These are phyloP conservation scores for Acanthosoma haemorrhoidale DNA, from an alignment of 2,888 invertebrate genomes.

Conservation along the genomic window DNA sequence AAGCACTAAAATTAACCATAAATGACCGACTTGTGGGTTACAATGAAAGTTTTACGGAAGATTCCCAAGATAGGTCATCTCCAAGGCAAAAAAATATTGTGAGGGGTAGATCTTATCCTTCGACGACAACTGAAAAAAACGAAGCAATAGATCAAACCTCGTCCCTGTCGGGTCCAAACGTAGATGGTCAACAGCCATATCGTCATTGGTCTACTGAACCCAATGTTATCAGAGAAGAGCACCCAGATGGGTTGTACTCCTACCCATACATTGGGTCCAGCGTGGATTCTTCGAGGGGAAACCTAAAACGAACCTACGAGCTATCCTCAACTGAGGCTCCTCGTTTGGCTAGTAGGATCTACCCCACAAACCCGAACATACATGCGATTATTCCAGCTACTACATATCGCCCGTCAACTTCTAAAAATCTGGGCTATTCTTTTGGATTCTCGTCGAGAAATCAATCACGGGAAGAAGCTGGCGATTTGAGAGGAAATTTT, in stretches of 20 bases:
- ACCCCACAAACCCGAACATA: not conserved
- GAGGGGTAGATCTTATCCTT: not conserved
- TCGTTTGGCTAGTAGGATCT: not conserved
- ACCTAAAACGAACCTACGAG: not conserved
- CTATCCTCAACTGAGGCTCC: not conserved
- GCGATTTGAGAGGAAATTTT: slow-evolving; percentile 1
- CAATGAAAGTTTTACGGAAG: not conserved
- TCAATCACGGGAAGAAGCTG: slow-evolving; percentile 10
- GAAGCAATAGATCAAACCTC: not conserved
- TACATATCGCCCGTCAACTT: not conserved
- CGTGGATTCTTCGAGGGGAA: not conserved
- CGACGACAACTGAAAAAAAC: not conserved
- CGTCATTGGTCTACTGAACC: slow-evolving; percentile 17
- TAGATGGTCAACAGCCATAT: not conserved
- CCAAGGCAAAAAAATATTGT: not conserved
- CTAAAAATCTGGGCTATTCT: not conserved
- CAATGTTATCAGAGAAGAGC: slow-evolving; percentile 10
- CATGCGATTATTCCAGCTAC: slow-evolving; percentile 5
- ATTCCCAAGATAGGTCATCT: not conserved
- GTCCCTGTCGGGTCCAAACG: not conserved
- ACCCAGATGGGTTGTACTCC: not conserved
- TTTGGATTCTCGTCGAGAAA: slow-evolving; percentile 1
- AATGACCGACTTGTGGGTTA: not conserved
- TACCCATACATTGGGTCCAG: not conserved
- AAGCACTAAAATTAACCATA: slow-evolving; percentile 2